These are phyloP conservation scores for Lasiommata megera DNA, from an alignment of 2,888 invertebrate species.

Conservation along the genomic window DNA sequence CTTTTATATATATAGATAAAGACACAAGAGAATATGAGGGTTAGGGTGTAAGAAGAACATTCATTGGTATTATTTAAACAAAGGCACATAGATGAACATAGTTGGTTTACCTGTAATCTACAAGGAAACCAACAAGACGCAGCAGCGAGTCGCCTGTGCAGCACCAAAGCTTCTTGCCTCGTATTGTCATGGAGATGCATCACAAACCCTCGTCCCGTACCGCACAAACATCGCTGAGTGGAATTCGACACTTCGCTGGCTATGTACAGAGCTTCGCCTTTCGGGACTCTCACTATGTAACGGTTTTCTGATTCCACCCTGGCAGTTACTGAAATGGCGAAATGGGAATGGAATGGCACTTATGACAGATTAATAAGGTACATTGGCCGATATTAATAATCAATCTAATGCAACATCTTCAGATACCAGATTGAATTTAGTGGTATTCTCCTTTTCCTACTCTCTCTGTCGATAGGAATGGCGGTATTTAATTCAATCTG, in stretches of 20 bases:
- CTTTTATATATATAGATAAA: too few relatives aligned
- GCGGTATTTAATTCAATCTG: too few relatives aligned
- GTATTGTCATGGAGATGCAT: slow-evolving; percentile 91
- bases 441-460: too few relatives aligned
- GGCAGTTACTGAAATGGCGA: slow-evolving; percentile 77
- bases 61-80: too few relatives aligned
- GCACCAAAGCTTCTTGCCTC: slow-evolving; percentile 90
- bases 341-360: too few relatives aligned
- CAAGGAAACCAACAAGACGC: slow-evolving; percentile 87
- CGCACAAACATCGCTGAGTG: slow-evolving; percentile 85
- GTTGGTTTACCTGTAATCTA: slow-evolving; percentile 82
- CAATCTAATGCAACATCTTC: too few relatives aligned
- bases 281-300: slow-evolving; percentile 86
- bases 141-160: slow-evolving; percentile 86
- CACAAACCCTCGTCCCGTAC: slow-evolving; percentile 86
- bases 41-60: too few relatives aligned
- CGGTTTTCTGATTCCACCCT: slow-evolving; percentile 86
- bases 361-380: too few relatives aligned
- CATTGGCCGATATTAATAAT: too few relatives aligned
- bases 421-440: too few relatives aligned
- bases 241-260: slow-evolving; percentile 85
- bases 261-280: slow-evolving; percentile 88
- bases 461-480: too few relatives aligned
- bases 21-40: too few relatives aligned
- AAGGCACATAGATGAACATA: not conserved